Evolutionary conservation across 2,888 invertebrate species (phyloP).

Genomic region (Myathropa florea): DNA sequence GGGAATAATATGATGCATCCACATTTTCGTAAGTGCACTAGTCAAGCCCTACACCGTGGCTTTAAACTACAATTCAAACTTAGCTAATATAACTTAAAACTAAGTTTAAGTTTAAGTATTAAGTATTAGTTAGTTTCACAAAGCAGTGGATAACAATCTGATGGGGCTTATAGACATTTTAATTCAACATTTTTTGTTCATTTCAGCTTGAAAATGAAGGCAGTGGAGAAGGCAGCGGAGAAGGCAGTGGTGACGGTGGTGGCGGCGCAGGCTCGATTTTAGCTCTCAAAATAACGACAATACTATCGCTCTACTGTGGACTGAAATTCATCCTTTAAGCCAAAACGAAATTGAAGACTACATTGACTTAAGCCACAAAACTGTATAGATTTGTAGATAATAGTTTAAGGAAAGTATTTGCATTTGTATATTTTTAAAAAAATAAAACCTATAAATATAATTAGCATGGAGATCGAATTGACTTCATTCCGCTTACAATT

Average conservation of each 20-base stretch:
- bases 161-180: too few relatives aligned
- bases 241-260: neutral
- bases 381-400: neutral
- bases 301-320: constrained; percentile 24
- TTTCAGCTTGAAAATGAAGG: constrained; percentile 48
- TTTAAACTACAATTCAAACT: too few relatives aligned
- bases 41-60: too few relatives aligned
- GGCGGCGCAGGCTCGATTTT: constrained; percentile 21
- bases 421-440: constrained; percentile 19
- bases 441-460: constrained; percentile 21
- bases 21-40: too few relatives aligned
- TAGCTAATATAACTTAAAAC: too few relatives aligned
- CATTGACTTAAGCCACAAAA: neutral
- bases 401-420: neutral
- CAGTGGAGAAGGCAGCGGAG: constrained; percentile 6
- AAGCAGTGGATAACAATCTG: too few relatives aligned
- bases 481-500: neutral
- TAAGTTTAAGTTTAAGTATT: too few relatives aligned
- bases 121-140: too few relatives aligned
- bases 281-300: constrained; percentile 32
- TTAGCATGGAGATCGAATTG: neutral
- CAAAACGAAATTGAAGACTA: neutral
- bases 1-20: too few relatives aligned
- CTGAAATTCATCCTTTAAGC: constrained; percentile 29
- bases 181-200: too few relatives aligned